Base-by-base conservation (phyloP, 2,113 vertebrate species). In the Typhlomys cinereus region DNA sequence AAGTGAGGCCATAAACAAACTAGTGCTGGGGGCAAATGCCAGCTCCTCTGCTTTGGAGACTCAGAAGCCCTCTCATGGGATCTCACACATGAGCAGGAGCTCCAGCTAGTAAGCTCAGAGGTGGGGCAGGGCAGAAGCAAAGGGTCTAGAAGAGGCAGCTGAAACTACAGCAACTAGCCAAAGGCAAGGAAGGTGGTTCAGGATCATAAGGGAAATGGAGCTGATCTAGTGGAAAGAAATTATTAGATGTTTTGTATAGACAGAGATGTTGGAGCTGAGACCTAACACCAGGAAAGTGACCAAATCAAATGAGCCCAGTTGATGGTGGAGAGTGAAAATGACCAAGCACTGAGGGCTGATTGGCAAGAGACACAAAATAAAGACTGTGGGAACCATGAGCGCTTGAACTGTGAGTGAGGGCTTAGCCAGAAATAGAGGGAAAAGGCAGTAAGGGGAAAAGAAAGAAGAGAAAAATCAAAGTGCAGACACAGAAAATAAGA, bases 1-100 rank as follows among this genome's bases (percentile, higher is more conserved):
- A 70, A 69, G n/a, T 75, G n/a, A 41, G 54, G n/a, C n/a, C n/a
- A n/a, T n/a, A 91, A 83, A 39, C 46, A 75, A 95, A 67, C 23
- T 62, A 71, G 17, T 44, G 9, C 31, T 64, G 34, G 67, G 17
- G 18, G 52, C 84, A 92, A 73, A 52, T 59, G 36, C 66, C 64
- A 50, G 74, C 66, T 52, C 36, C 89, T 91, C 64, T 78, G 25
- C 48, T 74, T 46, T 73, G 34, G 41, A 29, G 74, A 76, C 67
- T 67, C 17, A 66, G 34, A 62, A 57, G 18, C 15, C 36, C 14
- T 79, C 46, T 81, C 74, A 36, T 0, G 46, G 44, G 23, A 64
- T n/a, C 44, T 54, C 86, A 82, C 76, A 23, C 31, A 21, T 3
- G 29, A 12, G 12, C 4, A 52, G 67, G 14, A 20, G 4, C 64